Base-by-base conservation (phyloP, 2,888 invertebrate species). In the Glomeris marginata region DNA sequence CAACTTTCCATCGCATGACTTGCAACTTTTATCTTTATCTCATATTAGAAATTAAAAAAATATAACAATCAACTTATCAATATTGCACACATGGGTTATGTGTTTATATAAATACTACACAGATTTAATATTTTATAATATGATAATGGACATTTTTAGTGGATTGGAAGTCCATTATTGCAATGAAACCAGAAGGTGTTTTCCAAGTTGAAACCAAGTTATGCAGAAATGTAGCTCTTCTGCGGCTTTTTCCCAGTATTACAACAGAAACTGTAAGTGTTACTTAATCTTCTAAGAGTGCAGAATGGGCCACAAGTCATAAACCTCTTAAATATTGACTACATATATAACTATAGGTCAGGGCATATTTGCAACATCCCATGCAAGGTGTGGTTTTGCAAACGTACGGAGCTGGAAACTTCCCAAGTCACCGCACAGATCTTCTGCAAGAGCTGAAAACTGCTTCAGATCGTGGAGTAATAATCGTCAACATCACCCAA, bases 341-440 rank as follows among this genome's bases (percentile, higher is more conserved):
- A 21, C 21, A n/a, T n/a, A 33, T 44, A 22, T n/a, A 47, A 38
- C 44, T 43, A n/a, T 56, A 72, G 69, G 67, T 74, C 1, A 58
- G 64, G 40, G 68, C 71, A 1, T 71, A 72, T 58, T 62, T 75
- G 15, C 66, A 81, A 56, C 78, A 85, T 1, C 84, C 90, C 13
- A 81, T 82, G 52, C 69, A 76, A 59, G 84, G 95, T 13, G 80
- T 94, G 0, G 84, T 97, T 0, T 67, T 97, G 38, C 87, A 92
- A 67, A 84, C 85, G 0, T 97, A 90, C 61, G 97, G 97, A 0
- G 77, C 85, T 0, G 97, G 97, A 0, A 97, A 98, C 63, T 77
- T 92, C 35, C 95, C 95, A 0, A 77, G 80, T 0, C 81, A 83
- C 62, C 75, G 88, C 8, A 68, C 69, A n/a, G 92, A 92, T 58